Conservation (phyloP, 2,888 invertebrate species). For the Octodonta nipae region DNA sequence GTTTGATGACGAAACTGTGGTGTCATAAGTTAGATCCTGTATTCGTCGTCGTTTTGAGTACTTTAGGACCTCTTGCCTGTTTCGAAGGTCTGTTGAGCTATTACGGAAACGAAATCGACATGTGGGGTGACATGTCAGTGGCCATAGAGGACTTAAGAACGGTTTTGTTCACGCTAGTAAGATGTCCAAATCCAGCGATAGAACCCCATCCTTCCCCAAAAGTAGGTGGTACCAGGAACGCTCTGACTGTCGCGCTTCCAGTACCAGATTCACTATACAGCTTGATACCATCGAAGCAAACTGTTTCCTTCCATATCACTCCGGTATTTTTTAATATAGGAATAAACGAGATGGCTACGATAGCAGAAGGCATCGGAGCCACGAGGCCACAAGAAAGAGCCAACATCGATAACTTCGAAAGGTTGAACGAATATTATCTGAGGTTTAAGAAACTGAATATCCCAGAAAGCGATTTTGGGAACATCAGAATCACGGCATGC, state of each 20-base stretch:
- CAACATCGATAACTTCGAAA: conserved; percentile 71
- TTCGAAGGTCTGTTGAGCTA: conserved; percentile 84
- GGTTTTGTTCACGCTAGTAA: conserved; percentile 42
- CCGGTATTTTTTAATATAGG: conserved; percentile 62
- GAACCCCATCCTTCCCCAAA: conserved; percentile 47
- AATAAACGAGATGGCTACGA: conserved; percentile 82
- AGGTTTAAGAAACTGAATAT: conserved; percentile 55
- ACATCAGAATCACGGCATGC: conserved; percentile 38
- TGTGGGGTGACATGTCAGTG: conserved; percentile 93
- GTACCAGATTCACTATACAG: conserved; percentile 67
- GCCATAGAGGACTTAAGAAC: conserved; percentile 80
- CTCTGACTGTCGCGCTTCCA: conserved; percentile 56
- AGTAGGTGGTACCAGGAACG: conserved; percentile 58
- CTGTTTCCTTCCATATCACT: conserved; percentile 63
- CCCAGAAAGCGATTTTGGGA: conserved; percentile 32
- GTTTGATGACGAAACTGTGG: conserved; percentile 73
- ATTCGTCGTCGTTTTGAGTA: conserved; percentile 57
- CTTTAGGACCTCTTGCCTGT: conserved; percentile 69
- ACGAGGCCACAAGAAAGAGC: conserved; percentile 75
- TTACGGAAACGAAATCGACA: conserved; percentile 76
- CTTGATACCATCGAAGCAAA: conserved; percentile 51
- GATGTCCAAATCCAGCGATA: conserved; percentile 33
- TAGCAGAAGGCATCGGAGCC: conserved; percentile 77
- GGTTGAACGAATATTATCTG: conserved; percentile 70
- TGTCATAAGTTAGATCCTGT: conserved; percentile 63